Conservation (phyloP, 1,140 invertebrate species). For the Solenopsis invicta region DNA sequence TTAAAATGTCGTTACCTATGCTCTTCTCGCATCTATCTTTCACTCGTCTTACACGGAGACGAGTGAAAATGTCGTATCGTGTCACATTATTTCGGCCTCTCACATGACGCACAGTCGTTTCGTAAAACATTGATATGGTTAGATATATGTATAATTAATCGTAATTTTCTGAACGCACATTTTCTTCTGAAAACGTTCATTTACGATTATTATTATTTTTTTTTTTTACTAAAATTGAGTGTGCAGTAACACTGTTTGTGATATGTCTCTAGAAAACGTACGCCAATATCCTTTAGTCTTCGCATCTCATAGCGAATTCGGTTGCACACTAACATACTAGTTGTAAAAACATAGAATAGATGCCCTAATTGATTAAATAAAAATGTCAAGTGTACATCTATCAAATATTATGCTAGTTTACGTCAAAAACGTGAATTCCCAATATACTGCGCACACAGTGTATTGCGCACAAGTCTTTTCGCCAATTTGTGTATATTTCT, state of each 20-base stretch:
- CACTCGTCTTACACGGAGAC: neutral
- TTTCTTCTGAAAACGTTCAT: neutral
- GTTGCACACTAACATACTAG: neutral
- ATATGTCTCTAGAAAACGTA: slow-evolving; percentile 85
- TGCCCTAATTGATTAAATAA: neutral
- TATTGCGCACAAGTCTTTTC: neutral
- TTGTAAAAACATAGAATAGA: neutral
- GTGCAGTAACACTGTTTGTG: slow-evolving; percentile 85
- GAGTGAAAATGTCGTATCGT: slow-evolving; percentile 27
- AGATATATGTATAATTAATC: neutral
- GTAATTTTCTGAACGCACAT: neutral
- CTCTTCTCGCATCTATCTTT: neutral
- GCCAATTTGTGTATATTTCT: slow-evolving; percentile 4
- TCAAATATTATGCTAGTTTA: slow-evolving; percentile 7
- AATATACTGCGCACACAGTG: neutral
- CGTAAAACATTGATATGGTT: slow-evolving; percentile 33
- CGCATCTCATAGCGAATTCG: slow-evolving; percentile 20
- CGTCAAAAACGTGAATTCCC: neutral
- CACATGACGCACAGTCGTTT: neutral
- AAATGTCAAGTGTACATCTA: neutral
- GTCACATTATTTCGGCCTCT: neutral
- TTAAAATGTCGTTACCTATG: slow-evolving; percentile 1
- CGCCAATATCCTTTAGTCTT: slow-evolving; percentile 68
- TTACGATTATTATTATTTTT: slow-evolving; percentile 69
- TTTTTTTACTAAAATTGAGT: slow-evolving; percentile 81